Evolutionary conservation across 1,140 invertebrate species (phyloP).

Genomic region (Pseudomyrmex concolor): DNA sequence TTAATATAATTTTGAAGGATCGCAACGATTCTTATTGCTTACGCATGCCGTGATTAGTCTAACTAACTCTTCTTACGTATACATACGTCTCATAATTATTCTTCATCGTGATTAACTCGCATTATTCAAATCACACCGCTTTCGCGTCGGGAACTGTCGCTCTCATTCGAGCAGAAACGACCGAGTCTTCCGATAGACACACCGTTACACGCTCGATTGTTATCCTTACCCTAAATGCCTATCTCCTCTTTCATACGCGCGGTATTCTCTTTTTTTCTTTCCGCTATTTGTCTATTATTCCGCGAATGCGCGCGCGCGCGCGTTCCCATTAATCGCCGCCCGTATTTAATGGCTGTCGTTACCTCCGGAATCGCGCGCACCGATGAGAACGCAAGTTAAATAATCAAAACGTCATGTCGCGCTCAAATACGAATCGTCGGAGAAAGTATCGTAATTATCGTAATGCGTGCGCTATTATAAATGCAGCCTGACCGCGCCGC

Average conservation of each 20-base stretch:
- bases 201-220: constrained; percentile 55
- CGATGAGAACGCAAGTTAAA: constrained; percentile 54
- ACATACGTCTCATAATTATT: constrained; percentile 32
- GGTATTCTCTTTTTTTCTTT: background rate
- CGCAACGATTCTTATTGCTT: constrained; percentile 1
- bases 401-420: constrained; percentile 57
- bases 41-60: constrained; percentile 14
- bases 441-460: constrained; percentile 61
- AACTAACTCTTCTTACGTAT: background rate
- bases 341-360: constrained; percentile 59
- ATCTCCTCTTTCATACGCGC: constrained; percentile 27
- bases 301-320: constrained; percentile 28
- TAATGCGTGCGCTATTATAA: constrained; percentile 56
- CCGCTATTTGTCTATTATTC: constrained; percentile 31
- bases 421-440: constrained; percentile 30
- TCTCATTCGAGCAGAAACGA: constrained; percentile 42
- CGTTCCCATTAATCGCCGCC: constrained; percentile 53
- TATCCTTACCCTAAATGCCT: constrained; percentile 37
- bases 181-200: constrained; percentile 17
- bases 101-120: constrained; percentile 9
- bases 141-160: constrained; percentile 51
- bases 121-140: constrained; percentile 47
- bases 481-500: constrained; percentile 9
- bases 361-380: constrained; percentile 8
- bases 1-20: background rate